Percentiles rank a stretch among this genome's conserved stretches.
Conservation (phyloP, 23 tunicate species). For the Trididemnum miniatum region DNA sequence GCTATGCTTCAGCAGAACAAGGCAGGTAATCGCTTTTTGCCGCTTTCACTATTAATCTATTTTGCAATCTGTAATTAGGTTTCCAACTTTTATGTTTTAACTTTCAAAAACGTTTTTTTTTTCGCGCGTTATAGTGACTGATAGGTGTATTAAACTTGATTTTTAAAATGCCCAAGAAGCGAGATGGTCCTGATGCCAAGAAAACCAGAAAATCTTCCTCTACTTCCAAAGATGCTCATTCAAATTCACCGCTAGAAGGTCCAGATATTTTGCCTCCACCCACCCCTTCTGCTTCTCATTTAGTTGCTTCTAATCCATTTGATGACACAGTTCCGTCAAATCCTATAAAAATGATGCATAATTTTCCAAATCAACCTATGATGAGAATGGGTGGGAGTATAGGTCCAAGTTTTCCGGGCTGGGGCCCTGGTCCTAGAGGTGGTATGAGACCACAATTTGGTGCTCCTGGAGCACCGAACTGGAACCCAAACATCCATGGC, state of each 20-base stretch:
- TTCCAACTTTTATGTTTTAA: no score
- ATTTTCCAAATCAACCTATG: constrained; percentile 50
- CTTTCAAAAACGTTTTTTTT: no score
- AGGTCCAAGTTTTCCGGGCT: constrained; percentile 47
- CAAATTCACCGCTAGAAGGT: constrained; percentile 41
- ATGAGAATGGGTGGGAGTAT: constrained; percentile 43
- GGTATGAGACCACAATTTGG: constrained; percentile 44
- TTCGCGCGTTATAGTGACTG: no score
- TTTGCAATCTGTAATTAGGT: no score
- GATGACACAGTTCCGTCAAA: constrained; percentile 68
- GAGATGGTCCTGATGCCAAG: constrained; percentile 45
- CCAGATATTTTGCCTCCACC: constrained; percentile 82
- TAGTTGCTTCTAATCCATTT: constrained; percentile 93
- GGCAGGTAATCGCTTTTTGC: no score
- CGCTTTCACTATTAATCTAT: no score
- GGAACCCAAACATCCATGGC: constrained; percentile 18
- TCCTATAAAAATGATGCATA: constrained; percentile 31
- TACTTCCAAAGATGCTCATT: constrained; percentile 55
- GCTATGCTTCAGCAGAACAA: no score
- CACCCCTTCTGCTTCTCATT: constrained; percentile 78
- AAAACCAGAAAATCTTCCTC: constrained; percentile 52
- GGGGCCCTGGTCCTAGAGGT: constrained; percentile 28
- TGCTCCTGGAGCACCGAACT: constrained; percentile 20
- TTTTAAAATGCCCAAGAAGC: constrained; percentile 45
- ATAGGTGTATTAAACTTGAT: no score